A percentile compares a stretch with the other conserved stretches of the same genome.
These are phyloP conservation scores for Stomorhina lunata DNA, from an alignment of 2,888 invertebrate species.

Conservation along the genomic window DNA sequence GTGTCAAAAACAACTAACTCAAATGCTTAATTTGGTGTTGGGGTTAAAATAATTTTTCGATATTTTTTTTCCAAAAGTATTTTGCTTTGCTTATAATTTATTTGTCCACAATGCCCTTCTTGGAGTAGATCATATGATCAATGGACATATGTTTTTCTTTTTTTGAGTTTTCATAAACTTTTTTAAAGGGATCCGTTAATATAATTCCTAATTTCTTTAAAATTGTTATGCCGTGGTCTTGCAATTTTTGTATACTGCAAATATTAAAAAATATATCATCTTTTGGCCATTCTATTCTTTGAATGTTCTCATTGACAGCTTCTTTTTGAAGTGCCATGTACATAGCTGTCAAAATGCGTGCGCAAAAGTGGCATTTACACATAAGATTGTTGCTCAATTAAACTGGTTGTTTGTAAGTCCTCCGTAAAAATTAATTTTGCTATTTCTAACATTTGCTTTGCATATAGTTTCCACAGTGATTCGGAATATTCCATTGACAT, in stretches of 20 bases:
- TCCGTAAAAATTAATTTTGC: too few relatives aligned
- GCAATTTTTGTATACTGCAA: neutral
- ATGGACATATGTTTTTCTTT: neutral
- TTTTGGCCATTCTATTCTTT: neutral
- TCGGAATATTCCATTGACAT: too few relatives aligned
- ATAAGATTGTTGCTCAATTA: too few relatives aligned
- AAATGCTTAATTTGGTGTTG: neutral
- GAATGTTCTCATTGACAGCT: neutral
- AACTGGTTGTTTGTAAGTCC: too few relatives aligned
- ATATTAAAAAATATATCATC: neutral
- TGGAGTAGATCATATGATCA: neutral
- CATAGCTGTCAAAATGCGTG: too few relatives aligned
- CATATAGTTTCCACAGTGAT: too few relatives aligned
- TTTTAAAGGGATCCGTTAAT: neutral
- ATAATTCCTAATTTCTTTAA: neutral
- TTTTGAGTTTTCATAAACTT: neutral
- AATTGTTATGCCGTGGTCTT: neutral
- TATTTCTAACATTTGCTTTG: too few relatives aligned
- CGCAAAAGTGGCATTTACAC: too few relatives aligned
- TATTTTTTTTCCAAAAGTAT: neutral
- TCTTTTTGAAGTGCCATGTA: neutral
- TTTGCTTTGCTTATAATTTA: constrained; percentile 3
- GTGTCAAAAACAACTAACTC: neutral
- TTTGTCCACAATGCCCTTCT: neutral
- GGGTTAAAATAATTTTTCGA: neutral